phyloP scores from a whole-genome alignment of 2,113 vertebrate species.

The Balaenoptera acutorostrata region DNA sequence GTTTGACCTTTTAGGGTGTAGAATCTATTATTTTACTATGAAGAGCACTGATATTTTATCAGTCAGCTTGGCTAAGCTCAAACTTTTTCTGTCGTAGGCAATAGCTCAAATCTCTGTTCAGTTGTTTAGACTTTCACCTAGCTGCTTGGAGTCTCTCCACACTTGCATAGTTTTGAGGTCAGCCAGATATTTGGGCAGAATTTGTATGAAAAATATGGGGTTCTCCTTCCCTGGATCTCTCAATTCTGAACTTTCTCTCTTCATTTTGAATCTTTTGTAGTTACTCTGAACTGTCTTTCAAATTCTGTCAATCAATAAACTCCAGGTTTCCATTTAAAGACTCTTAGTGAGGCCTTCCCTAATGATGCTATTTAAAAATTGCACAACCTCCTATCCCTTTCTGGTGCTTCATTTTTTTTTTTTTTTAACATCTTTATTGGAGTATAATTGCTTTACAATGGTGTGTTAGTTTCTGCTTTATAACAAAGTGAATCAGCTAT shows the following conservation, averaged over 20 bases:
- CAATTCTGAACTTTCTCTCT: neutral
- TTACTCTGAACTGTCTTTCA: neutral
- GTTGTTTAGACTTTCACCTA: neutral
- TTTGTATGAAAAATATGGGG: neutral
- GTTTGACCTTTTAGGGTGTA: neutral
- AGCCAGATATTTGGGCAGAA: neutral
- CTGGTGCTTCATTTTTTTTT: neutral
- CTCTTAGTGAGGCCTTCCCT: neutral
- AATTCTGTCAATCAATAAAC: neutral
- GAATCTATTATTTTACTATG: neutral
- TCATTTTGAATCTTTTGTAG: neutral
- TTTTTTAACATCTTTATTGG: neutral
- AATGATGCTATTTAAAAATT: neutral
- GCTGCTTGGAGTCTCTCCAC: neutral
- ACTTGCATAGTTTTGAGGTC: neutral
- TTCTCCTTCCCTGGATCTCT: neutral
- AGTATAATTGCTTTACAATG: too few species aligned
- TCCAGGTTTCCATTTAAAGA: neutral
- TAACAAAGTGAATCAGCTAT: too few species aligned
- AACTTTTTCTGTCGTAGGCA: neutral
- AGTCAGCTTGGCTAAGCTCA: neutral
- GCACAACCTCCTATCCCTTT: neutral
- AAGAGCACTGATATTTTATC: neutral
- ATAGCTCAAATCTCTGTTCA: neutral
- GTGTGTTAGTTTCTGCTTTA: too few species aligned